Evolutionary conservation across 2,797 vertebrate species (phyloP).

Genomic region (Diceros bicornis): DNA sequence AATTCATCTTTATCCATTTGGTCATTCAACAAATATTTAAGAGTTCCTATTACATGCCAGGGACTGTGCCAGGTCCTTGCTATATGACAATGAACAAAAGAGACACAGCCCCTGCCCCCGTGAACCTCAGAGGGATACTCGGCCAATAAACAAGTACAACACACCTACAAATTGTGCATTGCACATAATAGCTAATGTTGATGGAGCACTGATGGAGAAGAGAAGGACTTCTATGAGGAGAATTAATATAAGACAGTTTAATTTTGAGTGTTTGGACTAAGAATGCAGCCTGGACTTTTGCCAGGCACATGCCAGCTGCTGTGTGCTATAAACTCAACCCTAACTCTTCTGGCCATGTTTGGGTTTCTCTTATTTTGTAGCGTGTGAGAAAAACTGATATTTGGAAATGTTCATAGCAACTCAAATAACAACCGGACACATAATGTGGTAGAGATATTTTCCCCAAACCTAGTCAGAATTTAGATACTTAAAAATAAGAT

Average conservation of each 20-base stretch:
- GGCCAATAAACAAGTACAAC: not conserved
- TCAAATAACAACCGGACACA: not conserved
- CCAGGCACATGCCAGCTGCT: not conserved
- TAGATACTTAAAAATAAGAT: not conserved
- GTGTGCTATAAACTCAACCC: not conserved
- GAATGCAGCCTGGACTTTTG: conserved; percentile 7
- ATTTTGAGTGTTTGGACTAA: conserved; percentile 11
- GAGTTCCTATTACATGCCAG: conserved; percentile 11
- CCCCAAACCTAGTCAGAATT: not conserved
- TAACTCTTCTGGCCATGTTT: not conserved
- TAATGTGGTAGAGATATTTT: not conserved
- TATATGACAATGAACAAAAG: conserved; percentile 40
- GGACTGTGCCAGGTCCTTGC: conserved; percentile 29
- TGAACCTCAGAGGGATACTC: not conserved
- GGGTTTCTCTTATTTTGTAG: not conserved
- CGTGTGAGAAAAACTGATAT: not conserved
- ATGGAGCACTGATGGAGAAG: no score
- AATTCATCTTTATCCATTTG: not conserved
- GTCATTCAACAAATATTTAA: conserved; percentile 47
- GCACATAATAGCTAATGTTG: not conserved
- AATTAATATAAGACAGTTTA: not conserved
- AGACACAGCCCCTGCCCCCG: not conserved
- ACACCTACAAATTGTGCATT: not conserved
- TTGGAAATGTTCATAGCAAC: not conserved
- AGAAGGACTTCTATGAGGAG: not conserved